phyloP scores from a whole-genome alignment of 37 sponge, comb jelly and placozoan species.

The Chondrosia reniformis region DNA sequence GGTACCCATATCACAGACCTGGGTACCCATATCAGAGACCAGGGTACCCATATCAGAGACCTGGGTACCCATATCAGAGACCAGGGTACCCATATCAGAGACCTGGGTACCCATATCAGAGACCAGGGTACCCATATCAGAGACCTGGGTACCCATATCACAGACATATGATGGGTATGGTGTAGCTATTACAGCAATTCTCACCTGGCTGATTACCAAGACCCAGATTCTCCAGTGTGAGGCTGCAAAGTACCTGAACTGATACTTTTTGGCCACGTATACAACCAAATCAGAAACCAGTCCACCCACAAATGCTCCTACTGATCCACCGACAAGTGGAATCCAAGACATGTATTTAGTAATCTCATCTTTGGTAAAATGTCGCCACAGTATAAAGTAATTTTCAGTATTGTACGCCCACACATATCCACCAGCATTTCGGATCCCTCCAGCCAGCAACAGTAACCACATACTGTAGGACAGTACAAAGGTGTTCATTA shows the following conservation, averaged over 20 bases:
- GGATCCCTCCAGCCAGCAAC: conserved; percentile 74
- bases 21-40: too few species aligned
- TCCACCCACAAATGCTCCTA: conserved; percentile 74
- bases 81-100: too few species aligned
- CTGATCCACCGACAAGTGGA: conserved; percentile 69
- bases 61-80: too few species aligned
- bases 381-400: conserved; percentile 43
- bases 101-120: too few species aligned
- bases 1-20: too few species aligned
- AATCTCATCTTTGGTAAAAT: conserved; percentile 16
- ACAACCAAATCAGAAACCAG: conserved; percentile 58
- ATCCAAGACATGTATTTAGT: conserved; percentile 71
- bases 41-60: too few species aligned
- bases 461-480: conserved; percentile 55
- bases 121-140: too few species aligned
- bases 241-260: conserved; percentile 19
- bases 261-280: background rate
- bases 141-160: too few species aligned
- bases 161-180: background rate
- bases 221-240: conserved; percentile 52
- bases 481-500: conserved; percentile 23
- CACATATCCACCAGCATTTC: conserved; percentile 86
- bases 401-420: conserved; percentile 81
- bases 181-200: background rate
- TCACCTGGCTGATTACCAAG: conserved; percentile 63